Evolutionary conservation across 2,888 invertebrate genomes (phyloP), one percentile per base, ranked within the genome.

Genomic region (Chydorus sphaericus): DNA sequence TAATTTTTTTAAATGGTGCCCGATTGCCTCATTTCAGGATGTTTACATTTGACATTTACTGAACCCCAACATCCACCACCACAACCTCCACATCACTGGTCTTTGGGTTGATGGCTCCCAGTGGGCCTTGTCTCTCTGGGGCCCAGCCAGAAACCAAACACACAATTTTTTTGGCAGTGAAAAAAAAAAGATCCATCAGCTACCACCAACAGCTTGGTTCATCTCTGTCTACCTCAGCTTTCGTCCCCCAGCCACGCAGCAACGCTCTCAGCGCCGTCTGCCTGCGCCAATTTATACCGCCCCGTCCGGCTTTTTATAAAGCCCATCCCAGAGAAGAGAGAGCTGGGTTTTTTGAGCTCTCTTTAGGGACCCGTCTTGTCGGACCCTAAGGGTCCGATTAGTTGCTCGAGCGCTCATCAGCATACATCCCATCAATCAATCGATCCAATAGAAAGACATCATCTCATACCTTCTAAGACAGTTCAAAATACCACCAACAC

Each of bases 21-120:
- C 44, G 23, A 44, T 44, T 44, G 44, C 44, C 28, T 44, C n/a
- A n/a, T 44, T 28, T 26, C 44, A 44, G 44, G 44, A 44, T 20
- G 11, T 44, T 44, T 44, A 26, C 44, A 44, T 44, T 44, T 23
- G 44, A 44, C n/a, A n/a, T 44, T 44, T 44, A 44, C 39, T 39
- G n/a, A n/a, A 39, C 44, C 44, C 44, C 44, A n/a, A n/a, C n/a
- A n/a, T n/a, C n/a, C n/a, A 44, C 44, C n/a, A 44, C 44, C 44
- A 23, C 10, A 44, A n/a, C 28, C 44, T 28, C 18, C 10, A 23
- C 44, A 44, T 23, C 44, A 20, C 14, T 44, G 28, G 44, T 44
- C 23, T 44, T 44, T 44, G 44, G 44, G 23, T 44, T 23, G 28
- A 44, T 39, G 23, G 44, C 28, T 44, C 28, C 44, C 28, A 28